A percentile compares a stretch with the other conserved stretches of the same genome.
phyloP scores from a whole-genome alignment of 2,888 invertebrate genomes.

The Cosmia trapezina region DNA sequence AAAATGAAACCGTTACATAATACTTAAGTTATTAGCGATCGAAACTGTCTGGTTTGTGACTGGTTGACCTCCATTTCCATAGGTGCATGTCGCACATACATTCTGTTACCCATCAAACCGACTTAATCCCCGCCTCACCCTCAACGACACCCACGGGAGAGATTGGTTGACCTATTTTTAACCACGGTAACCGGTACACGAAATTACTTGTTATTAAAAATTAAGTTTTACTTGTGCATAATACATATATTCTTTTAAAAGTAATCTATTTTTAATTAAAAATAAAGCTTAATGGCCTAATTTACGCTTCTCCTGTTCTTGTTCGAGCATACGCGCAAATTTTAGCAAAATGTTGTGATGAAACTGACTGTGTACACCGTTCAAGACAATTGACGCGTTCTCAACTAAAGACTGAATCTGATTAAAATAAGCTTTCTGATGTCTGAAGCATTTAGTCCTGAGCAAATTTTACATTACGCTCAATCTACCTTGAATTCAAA shows the following conservation, averaged over 20 bases:
- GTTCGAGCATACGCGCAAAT: background rate
- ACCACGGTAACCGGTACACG: constrained; percentile 22
- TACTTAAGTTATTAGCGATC: background rate
- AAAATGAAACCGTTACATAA: background rate
- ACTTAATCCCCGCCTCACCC: constrained; percentile 54
- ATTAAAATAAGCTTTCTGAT: constrained; percentile 6
- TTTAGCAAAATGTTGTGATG: background rate
- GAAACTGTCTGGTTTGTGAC: constrained; percentile 16
- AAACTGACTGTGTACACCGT: background rate
- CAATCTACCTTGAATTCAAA: constrained; percentile 57
- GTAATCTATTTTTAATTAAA: constrained; percentile 33
- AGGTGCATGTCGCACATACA: constrained; percentile 40
- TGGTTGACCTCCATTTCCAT: constrained; percentile 21
- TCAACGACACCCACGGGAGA: constrained; percentile 44
- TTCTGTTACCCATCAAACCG: constrained; percentile 36
- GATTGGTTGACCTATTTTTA: constrained; percentile 59
- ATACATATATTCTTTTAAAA: background rate
- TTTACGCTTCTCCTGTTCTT: background rate
- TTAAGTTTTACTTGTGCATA: constrained; percentile 13
- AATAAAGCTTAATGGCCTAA: background rate
- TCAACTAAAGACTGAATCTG: background rate
- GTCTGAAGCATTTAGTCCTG: constrained; percentile 10
- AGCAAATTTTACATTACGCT: constrained; percentile 36
- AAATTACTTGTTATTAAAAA: constrained; percentile 58
- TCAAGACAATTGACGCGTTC: background rate